Conservation (phyloP, 2,888 invertebrate genomes). For the Theodoxus fluviatilis region DNA sequence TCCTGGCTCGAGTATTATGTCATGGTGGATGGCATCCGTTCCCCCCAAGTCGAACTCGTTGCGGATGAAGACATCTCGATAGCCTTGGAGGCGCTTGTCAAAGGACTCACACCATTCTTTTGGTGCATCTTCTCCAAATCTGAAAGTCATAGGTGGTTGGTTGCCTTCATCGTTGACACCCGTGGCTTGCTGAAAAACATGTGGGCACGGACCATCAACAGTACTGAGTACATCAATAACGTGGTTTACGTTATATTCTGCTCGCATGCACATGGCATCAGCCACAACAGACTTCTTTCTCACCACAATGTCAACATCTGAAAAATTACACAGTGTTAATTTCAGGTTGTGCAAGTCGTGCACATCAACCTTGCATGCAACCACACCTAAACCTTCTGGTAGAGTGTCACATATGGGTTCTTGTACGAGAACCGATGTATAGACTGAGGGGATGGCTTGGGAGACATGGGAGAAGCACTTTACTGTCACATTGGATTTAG, state of each 20-base stretch:
- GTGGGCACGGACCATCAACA: too few relatives aligned
- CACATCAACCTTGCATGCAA: not conserved
- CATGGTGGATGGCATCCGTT: not conserved
- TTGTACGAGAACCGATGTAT: not conserved
- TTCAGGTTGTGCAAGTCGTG: not conserved
- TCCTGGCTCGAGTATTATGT: constrained; percentile 10
- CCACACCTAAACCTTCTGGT: not conserved
- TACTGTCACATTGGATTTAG: not conserved
- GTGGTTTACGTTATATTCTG: not conserved
- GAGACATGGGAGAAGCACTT: too few relatives aligned
- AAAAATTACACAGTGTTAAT: not conserved
- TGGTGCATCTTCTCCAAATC: not conserved
- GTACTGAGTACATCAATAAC: not conserved
- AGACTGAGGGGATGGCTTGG: not conserved
- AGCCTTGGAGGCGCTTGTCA: not conserved
- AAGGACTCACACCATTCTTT: not conserved
- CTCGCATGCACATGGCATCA: not conserved
- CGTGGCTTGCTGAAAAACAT: too few relatives aligned
- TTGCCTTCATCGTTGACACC: too few relatives aligned
- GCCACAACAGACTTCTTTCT: not conserved
- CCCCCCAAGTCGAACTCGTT: constrained; percentile 21
- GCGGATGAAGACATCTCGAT: constrained; percentile 18
- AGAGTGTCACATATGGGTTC: not conserved
- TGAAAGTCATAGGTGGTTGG: not conserved
- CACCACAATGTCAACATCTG: not conserved